These are phyloP conservation scores for Dermolepida albohirtum DNA, from an alignment of 2,888 invertebrate species.

Conservation along the genomic window DNA sequence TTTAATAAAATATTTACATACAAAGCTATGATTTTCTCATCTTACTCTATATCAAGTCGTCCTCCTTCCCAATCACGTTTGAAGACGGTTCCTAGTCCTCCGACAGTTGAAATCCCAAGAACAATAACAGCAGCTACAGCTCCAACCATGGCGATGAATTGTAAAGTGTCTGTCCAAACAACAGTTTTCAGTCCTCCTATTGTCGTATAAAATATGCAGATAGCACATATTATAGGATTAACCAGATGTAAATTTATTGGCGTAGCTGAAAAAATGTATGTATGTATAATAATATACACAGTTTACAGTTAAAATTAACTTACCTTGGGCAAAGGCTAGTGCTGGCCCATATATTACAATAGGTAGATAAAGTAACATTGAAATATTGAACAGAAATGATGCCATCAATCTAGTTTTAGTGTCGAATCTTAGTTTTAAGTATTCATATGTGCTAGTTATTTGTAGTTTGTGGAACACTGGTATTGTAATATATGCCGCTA, in stretches of 20 bases:
- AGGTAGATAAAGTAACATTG: conserved; percentile 71
- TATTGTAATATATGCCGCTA: conserved; percentile 66
- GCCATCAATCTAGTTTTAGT: conserved; percentile 59
- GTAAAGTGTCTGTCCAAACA: conserved; percentile 70
- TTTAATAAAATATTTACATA: no score
- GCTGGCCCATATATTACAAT: conserved; percentile 79
- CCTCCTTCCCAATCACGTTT: conserved; percentile 69
- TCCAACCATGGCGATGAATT: conserved; percentile 68
- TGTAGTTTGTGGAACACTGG: conserved; percentile 78
- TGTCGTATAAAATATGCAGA: conserved; percentile 79
- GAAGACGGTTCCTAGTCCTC: conserved; percentile 72
- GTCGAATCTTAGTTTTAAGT: conserved; percentile 75
- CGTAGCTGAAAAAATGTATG: conserved; percentile 69
- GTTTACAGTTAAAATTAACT: background rate
- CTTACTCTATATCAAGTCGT: conserved; percentile 66
- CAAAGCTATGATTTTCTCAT: background rate
- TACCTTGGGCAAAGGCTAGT: conserved; percentile 76
- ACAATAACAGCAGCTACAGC: conserved; percentile 68
- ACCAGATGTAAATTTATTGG: conserved; percentile 68
- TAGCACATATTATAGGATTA: conserved; percentile 74
- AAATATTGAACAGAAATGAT: conserved; percentile 71
- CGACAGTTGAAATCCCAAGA: conserved; percentile 67
- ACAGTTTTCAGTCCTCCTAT: conserved; percentile 74
- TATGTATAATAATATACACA: background rate
- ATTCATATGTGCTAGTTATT: conserved; percentile 77